Base-by-base conservation (phyloP, 37 sponge, comb jelly and placozoan species). In the Geodia barretti region DNA sequence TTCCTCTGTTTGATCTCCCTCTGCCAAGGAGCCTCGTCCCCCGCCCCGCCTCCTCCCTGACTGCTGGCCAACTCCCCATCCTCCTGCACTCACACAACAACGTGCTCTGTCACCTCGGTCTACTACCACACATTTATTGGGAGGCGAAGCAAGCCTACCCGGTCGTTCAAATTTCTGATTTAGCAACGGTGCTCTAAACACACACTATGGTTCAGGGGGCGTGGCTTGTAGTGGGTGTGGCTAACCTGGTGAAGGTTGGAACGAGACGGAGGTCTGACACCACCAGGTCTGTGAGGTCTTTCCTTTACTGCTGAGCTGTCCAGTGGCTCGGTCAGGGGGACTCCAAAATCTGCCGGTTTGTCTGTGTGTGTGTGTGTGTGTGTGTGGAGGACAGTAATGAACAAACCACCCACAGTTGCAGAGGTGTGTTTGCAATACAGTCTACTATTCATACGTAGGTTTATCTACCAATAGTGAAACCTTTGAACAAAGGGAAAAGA, bases 281-380 rank as follows among this genome's bases (percentile, higher is more conserved):
- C 54, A 1, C 17, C 23, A 1, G 42, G 38, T 30, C 34, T 25
- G 39, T 70, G 40, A 33, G 81, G 71, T 34, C 81, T 41, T 29
- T 33, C 41, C 72, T 80, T 80, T 2, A 70, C 29, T 3, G 81
- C 81, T 42, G 81, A 80, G 37, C 19, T 80, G 81, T 80, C 81
- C 14, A 80, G 71, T 2, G 81, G 81, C 1, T 36, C 31, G 7
- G 81, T 80, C 4, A 5, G 29, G n/a, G 81, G 81, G 17, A 80
- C 81, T 32, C 70, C 70, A 70, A 80, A 80, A 33, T 80, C 81
- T 80, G 28, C 17, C n/a, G 20, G 64, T 62, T n/a, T 62, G 64
- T 62, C 26, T 62, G 64, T 62, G 60, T 58, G 60, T 58, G 60
- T 58, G 60, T 58, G 60, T 58, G 60, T 58, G 60, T 58, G 60